Conservation (phyloP, 1,140 invertebrate genomes). For the Drosophila grimshawi region DNA sequence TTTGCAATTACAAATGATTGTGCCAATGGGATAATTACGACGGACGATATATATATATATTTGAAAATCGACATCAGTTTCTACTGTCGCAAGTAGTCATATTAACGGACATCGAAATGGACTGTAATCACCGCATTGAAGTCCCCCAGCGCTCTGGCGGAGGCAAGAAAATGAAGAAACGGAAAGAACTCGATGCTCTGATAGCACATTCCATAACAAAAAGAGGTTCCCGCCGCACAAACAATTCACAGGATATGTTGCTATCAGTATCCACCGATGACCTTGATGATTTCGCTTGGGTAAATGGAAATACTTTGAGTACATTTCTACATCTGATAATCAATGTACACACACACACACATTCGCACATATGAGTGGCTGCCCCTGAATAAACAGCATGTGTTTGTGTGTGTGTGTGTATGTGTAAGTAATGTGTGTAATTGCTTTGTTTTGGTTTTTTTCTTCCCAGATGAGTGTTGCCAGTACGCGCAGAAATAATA, state of each 20-base stretch:
- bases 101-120: conserved; percentile 59
- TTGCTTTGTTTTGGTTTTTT: neutral
- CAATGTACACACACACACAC: neutral
- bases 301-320: conserved; percentile 39
- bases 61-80: neutral
- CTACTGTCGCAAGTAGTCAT: neutral
- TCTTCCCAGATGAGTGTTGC: conserved; percentile 60
- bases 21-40: neutral
- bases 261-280: conserved; percentile 85
- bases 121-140: conserved; percentile 77
- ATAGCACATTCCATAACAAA: conserved; percentile 79
- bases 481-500: conserved; percentile 61
- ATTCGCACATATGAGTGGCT: conserved; percentile 2
- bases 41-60: neutral
- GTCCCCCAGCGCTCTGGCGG: conserved; percentile 83
- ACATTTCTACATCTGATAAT: neutral
- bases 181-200: conserved; percentile 85
- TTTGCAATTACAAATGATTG: neutral
- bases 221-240: conserved; percentile 51
- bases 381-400: conserved; percentile 5
- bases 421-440: conserved; percentile 6
- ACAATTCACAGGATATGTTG: conserved; percentile 83
- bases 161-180: conserved; percentile 85
- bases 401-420: neutral
- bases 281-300: conserved; percentile 83